A percentile compares a stretch with the other conserved stretches of the same genome.
These are phyloP conservation scores for Hucho hucho DNA, from an alignment of 2,113 vertebrate species.

Conservation along the genomic window DNA sequence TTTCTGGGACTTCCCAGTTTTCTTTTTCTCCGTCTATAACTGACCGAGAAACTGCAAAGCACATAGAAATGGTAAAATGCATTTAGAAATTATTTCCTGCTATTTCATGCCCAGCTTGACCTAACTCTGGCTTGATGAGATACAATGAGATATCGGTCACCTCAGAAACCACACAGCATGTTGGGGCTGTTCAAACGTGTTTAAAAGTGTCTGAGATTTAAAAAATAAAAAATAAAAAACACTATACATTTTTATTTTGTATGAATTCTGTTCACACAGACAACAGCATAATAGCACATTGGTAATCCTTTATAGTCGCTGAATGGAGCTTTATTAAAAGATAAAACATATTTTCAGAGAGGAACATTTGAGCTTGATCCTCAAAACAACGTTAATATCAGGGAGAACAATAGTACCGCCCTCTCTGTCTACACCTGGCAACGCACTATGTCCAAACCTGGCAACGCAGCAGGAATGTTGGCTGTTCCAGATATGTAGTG, in stretches of 20 bases:
- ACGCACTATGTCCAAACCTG: too few relatives aligned
- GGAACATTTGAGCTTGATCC: constrained; percentile 34
- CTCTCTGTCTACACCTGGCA: constrained; percentile 28
- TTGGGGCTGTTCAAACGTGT: background rate
- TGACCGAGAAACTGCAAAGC: too few relatives aligned
- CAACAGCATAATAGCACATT: background rate
- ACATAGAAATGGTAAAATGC: too few relatives aligned
- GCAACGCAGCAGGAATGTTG: constrained; percentile 31
- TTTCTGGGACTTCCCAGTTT: too few relatives aligned
- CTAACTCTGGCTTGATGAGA: too few relatives aligned
- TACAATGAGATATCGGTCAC: background rate
- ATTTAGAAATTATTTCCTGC: too few relatives aligned
- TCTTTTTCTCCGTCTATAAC: too few relatives aligned
- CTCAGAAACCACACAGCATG: background rate
- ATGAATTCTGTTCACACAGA: background rate
- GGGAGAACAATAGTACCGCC: constrained; percentile 35
- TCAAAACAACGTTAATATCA: constrained; percentile 34
- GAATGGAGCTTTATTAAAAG: constrained; percentile 5
- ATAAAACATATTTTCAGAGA: constrained; percentile 3
- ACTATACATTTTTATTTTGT: too few relatives aligned
- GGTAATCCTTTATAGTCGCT: background rate
- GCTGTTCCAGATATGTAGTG: constrained; percentile 28
- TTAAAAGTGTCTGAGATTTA: too few relatives aligned
- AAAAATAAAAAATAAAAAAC: too few relatives aligned
- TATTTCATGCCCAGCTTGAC: too few relatives aligned